Base-by-base conservation (phyloP, 2,797 vertebrate species). In the Mus caroli region DNA sequence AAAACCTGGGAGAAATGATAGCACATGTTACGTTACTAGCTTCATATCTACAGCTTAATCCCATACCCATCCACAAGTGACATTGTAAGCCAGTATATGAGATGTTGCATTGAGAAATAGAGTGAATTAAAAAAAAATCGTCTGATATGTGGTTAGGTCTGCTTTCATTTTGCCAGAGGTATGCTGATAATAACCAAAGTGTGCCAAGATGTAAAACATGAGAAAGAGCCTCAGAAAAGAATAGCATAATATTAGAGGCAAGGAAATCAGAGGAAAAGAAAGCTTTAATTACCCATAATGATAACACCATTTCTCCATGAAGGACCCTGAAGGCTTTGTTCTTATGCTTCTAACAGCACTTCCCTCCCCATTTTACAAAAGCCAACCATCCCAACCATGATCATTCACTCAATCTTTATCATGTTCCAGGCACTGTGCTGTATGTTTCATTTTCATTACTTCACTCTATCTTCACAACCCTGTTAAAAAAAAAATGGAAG, bases 41-140 rank as follows among this genome's bases (percentile, higher is more conserved):
- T 95, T 98, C 93, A 88, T 88, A 97, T 78, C 94, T 96, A 90
- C 54, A 96, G 86, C 62, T 91, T 92, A 82, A 83, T 1, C 37
- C 89, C n/a, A 82, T 71, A 77, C 40, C 56, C 64, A 95, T 93
- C 60, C 87, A 78, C 60, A 64, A 84, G 58, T 91, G 31, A 80
- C 75, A 94, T 85, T 88, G 58, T 52, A 94, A 96, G 78, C 20
- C 64, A 50, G 28, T 26, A 9, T n/a, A 80, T 6, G 79, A 95
- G 54, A 79, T 79, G 78, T n/a, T 94, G 62, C n/a, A 50, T 56
- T 79, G 37, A 83, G 60, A 96, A 90, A 76, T 6, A 34, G 75
- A 92, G 20, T 34, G 46, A 37, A 14, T 71, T 13, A 46, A 46
- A 5, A 31, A 62, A 13, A 34, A 34, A 82, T 46, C 58, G 94